Percentiles rank a stretch among this genome's conserved stretches.
Conservation (phyloP, 1,140 invertebrate species). For the Caenorhabditis latens region DNA sequence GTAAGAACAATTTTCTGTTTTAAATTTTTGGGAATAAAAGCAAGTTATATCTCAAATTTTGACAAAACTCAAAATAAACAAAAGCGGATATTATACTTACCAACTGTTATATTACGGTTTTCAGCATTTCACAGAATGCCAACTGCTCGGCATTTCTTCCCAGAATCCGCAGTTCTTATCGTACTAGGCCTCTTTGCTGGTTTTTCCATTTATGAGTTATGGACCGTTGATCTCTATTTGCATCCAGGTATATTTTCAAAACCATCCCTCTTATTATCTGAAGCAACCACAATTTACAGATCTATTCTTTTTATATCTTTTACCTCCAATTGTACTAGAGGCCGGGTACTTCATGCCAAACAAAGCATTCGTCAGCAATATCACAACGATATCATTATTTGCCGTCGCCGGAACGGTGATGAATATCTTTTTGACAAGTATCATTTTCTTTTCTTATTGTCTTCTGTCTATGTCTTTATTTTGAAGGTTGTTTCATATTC, state of each 20-base stretch:
- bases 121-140: slow-evolving; percentile 69
- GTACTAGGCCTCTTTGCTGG: slow-evolving; percentile 73
- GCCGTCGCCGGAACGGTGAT: slow-evolving; percentile 84
- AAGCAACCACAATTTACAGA: slow-evolving; percentile 53
- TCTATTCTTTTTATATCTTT: slow-evolving; percentile 68
- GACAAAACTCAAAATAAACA: too few species aligned
- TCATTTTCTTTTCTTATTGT: not conserved
- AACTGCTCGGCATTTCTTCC: slow-evolving; percentile 67
- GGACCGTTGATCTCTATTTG: slow-evolving; percentile 71
- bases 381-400: slow-evolving; percentile 93
- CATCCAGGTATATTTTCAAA: slow-evolving; percentile 68
- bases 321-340: slow-evolving; percentile 87
- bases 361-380: slow-evolving; percentile 91
- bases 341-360: slow-evolving; percentile 98
- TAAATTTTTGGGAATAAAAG: not conserved
- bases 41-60: too few species aligned
- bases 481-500: slow-evolving; percentile 63
- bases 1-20: not conserved
- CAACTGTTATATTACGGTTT: too few species aligned
- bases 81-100: too few species aligned
- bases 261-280: too few species aligned
- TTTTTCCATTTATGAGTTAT: slow-evolving; percentile 69
- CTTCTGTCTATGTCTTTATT: not conserved
- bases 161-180: slow-evolving; percentile 73
- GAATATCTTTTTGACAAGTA: slow-evolving; percentile 66